These are phyloP conservation scores for Spermophilus dauricus DNA, from an alignment of 2,113 vertebrate genomes.

Conservation along the genomic window DNA sequence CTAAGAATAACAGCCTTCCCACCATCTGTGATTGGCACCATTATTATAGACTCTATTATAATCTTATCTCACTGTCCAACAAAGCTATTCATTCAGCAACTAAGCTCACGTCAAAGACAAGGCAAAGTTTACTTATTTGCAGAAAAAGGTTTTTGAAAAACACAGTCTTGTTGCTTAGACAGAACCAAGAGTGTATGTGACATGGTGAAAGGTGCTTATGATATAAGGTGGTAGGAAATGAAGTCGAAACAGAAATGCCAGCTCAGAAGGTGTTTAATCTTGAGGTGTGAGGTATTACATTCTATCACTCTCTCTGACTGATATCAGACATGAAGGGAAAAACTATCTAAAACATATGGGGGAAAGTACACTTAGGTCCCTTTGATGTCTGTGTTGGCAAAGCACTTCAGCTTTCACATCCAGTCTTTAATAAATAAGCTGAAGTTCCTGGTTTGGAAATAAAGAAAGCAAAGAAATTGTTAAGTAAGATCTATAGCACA, in stretches of 20 bases:
- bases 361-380: not conserved
- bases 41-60: conserved; percentile 78
- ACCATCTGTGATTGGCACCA: conserved; percentile 65
- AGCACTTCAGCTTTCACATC: conserved; percentile 59
- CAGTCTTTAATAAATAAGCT: conserved; percentile 57
- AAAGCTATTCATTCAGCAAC: conserved; percentile 69
- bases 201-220: conserved; percentile 51
- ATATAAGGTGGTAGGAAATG: conserved; percentile 62
- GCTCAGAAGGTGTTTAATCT: conserved; percentile 83
- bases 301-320: conserved; percentile 64
- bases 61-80: conserved; percentile 73
- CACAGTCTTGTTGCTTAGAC: conserved; percentile 51
- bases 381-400: conserved; percentile 73
- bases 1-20: conserved; percentile 70
- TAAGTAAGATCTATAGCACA: not conserved
- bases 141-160: conserved; percentile 72
- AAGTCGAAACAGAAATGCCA: conserved; percentile 71
- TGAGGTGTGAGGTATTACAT: conserved; percentile 71
- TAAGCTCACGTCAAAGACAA: conserved; percentile 70
- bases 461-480: conserved; percentile 1
- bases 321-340: conserved; percentile 60
- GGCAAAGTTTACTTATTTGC: conserved; percentile 66
- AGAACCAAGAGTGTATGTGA: conserved; percentile 47
- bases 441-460: conserved; percentile 59
- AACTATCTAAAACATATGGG: conserved; percentile 39